A percentile compares a stretch with the other conserved stretches of the same genome.
These are phyloP conservation scores for Cosmia trapezina DNA, from an alignment of 2,888 invertebrate species.

Conservation along the genomic window DNA sequence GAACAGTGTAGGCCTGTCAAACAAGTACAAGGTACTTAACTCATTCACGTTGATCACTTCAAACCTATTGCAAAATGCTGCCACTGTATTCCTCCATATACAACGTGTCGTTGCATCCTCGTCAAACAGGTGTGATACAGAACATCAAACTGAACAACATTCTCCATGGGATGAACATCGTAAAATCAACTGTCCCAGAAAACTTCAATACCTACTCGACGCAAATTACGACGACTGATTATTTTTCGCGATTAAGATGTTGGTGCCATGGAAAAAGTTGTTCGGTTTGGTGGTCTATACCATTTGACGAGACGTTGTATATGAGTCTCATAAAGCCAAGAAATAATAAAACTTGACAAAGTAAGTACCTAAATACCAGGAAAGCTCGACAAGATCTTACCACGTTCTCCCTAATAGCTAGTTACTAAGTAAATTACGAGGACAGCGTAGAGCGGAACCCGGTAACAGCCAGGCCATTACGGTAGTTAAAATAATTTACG, in stretches of 20 bases:
- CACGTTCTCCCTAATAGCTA: conserved; percentile 15
- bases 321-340: neutral
- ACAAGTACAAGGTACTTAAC: neutral
- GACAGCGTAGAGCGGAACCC: conserved; percentile 2
- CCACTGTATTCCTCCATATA: neutral
- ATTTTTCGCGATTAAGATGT: no score
- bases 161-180: no score
- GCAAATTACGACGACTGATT: no score
- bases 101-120: no score
- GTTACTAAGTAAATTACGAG: conserved; percentile 35
- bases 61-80: neutral
- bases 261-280: no score
- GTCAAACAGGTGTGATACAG: no score
- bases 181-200: no score
- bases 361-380: neutral
- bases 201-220: no score
- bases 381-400: conserved; percentile 4
- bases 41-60: neutral
- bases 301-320: no score
- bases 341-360: neutral
- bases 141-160: no score
- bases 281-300: no score
- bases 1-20: neutral
- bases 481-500: conserved; percentile 16
- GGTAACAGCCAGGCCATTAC: conserved; percentile 25